A percentile compares a stretch with the other conserved stretches of the same genome.
Conservation (phyloP, 2,888 invertebrate genomes). For the Dexiosoma caninum region DNA sequence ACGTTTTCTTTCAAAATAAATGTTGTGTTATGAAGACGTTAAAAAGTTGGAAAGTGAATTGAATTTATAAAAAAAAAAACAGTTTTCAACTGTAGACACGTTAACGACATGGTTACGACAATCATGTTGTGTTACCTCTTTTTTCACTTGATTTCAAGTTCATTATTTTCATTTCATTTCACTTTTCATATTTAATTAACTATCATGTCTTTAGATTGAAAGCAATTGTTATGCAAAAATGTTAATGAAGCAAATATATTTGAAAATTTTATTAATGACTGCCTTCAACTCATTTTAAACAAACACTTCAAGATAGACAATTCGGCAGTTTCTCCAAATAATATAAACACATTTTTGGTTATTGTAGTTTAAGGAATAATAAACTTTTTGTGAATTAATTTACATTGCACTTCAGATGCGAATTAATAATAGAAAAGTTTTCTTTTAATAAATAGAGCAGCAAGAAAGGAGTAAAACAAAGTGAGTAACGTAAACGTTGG, state of each 20-base stretch:
- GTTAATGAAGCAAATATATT: background rate
- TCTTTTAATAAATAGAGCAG: conserved; percentile 17
- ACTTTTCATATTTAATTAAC: background rate
- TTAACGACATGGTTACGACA: too few relatives aligned
- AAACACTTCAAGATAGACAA: conserved; percentile 10
- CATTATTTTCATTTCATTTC: background rate
- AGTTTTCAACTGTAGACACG: too few relatives aligned
- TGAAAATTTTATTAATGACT: conserved; percentile 33
- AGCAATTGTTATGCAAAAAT: conserved; percentile 21
- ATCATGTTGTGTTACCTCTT: background rate
- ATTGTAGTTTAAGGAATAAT: conserved; percentile 39
- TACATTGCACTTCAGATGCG: conserved; percentile 54
- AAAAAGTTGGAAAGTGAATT: too few relatives aligned
- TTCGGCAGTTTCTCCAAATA: conserved; percentile 41
- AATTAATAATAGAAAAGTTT: conserved; percentile 41
- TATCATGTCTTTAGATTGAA: conserved; percentile 29
- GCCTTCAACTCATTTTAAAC: background rate
- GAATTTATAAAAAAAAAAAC: too few relatives aligned
- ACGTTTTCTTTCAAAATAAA: background rate
- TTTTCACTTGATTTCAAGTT: background rate
- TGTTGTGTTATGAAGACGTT: background rate
- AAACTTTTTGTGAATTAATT: conserved; percentile 54
- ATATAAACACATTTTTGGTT: conserved; percentile 37
- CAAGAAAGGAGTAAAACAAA: background rate
- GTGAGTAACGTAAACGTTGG: background rate